These are phyloP conservation scores for Cygnus buccinator DNA, from an alignment of 2,113 vertebrate species.

Conservation along the genomic window DNA sequence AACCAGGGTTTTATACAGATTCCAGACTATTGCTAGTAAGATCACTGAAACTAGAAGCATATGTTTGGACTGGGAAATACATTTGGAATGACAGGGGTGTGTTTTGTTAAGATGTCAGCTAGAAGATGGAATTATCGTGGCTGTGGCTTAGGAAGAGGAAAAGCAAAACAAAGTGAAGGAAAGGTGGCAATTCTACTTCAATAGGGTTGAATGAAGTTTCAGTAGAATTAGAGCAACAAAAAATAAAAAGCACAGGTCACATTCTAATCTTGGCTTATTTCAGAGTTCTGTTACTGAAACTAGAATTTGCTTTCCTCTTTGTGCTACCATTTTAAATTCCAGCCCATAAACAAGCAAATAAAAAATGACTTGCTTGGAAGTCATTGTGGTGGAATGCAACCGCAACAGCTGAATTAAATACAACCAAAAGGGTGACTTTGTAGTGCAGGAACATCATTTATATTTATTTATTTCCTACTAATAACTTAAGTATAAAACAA, in stretches of 20 bases:
- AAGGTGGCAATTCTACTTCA: background rate
- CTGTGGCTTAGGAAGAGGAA: background rate
- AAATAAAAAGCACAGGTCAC: background rate
- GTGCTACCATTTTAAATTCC: background rate
- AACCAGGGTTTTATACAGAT: background rate
- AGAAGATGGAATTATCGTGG: background rate
- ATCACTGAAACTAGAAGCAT: background rate
- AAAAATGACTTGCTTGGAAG: background rate
- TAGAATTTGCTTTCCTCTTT: background rate
- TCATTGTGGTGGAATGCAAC: background rate
- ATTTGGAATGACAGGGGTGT: background rate
- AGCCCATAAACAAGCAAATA: background rate
- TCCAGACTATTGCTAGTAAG: background rate
- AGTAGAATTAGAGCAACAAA: background rate
- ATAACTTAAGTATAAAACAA: background rate
- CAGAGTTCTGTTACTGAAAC: background rate
- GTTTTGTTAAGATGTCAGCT: background rate
- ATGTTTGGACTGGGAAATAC: background rate
- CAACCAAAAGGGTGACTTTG: background rate
- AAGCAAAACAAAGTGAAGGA: background rate
- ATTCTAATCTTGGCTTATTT: background rate
- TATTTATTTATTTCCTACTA: background rate
- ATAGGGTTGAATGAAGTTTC: background rate
- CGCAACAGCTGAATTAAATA: background rate
- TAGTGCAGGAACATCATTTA: background rate